Evolutionary conservation across 1,140 invertebrate species (phyloP).

Genomic region (Tetramorium parvispinum): DNA sequence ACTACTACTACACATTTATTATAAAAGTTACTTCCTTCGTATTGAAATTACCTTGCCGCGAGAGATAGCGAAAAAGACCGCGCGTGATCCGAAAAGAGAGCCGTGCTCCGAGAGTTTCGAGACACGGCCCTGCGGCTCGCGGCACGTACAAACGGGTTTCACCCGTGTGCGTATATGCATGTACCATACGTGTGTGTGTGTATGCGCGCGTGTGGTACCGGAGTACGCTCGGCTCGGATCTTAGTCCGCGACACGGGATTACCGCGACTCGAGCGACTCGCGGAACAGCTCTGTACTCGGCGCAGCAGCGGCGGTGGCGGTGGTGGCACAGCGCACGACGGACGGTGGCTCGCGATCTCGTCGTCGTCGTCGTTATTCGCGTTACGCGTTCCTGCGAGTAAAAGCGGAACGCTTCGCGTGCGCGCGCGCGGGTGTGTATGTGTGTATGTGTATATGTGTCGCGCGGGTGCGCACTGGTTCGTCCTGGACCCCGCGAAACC

Average conservation of each 20-base stretch:
- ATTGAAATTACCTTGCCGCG: no score
- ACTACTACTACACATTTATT: no score
- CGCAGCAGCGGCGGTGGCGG: neutral
- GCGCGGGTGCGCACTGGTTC: neutral
- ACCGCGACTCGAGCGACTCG: constrained; percentile 60
- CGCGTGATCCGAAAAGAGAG: no score
- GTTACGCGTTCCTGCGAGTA: constrained; percentile 11
- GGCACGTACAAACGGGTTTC: neutral
- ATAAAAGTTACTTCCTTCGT: no score
- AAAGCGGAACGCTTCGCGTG: neutral
- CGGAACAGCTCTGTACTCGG: neutral
- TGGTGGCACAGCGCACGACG: no score
- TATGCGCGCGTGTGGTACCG: neutral
- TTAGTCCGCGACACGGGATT: constrained; percentile 67
- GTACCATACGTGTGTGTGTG: neutral
- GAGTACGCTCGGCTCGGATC: neutral
- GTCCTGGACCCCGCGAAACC: constrained; percentile 11
- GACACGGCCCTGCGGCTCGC: neutral
- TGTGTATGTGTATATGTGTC: neutral
- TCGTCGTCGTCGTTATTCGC: neutral
- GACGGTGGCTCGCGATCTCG: neutral
- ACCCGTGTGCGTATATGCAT: no score
- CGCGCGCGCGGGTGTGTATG: no score
- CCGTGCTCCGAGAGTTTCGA: neutral
- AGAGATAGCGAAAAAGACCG: no score